These are phyloP conservation scores for Pristiophorus japonicus DNA, from an alignment of 2,113 vertebrate genomes.

Conservation along the genomic window DNA sequence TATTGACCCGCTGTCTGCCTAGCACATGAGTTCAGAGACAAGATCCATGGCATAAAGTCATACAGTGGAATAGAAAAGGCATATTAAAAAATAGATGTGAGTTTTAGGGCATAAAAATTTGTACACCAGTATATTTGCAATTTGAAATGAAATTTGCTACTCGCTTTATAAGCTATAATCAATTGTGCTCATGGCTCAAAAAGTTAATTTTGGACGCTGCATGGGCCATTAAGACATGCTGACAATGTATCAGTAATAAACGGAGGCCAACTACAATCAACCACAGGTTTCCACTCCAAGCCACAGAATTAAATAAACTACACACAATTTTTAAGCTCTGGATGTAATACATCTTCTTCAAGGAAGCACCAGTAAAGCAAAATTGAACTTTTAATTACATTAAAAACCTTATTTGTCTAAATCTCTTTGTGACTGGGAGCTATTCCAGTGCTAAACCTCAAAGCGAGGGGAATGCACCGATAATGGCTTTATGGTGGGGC, in stretches of 20 bases:
- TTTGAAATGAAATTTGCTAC: constrained; percentile 9
- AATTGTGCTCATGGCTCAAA: neutral
- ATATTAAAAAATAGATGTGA: neutral
- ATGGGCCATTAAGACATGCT: constrained; percentile 13
- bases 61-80: neutral
- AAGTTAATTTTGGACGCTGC: constrained; percentile 13
- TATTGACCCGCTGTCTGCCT: no score
- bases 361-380: neutral
- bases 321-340: neutral
- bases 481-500: neutral
- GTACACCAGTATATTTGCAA: neutral
- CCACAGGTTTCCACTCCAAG: neutral
- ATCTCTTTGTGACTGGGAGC: neutral
- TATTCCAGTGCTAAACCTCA: neutral
- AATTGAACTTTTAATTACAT: constrained; percentile 26
- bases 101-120: neutral
- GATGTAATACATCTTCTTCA: neutral
- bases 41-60: neutral
- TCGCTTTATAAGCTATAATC: constrained; percentile 15
- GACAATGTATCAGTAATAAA: constrained; percentile 7
- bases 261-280: neutral
- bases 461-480: no score
- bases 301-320: neutral
- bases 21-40: neutral
- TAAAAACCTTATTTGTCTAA: neutral